These are phyloP conservation scores for Diachasma alloeum DNA, from an alignment of 1,140 invertebrate genomes.

Conservation along the genomic window DNA sequence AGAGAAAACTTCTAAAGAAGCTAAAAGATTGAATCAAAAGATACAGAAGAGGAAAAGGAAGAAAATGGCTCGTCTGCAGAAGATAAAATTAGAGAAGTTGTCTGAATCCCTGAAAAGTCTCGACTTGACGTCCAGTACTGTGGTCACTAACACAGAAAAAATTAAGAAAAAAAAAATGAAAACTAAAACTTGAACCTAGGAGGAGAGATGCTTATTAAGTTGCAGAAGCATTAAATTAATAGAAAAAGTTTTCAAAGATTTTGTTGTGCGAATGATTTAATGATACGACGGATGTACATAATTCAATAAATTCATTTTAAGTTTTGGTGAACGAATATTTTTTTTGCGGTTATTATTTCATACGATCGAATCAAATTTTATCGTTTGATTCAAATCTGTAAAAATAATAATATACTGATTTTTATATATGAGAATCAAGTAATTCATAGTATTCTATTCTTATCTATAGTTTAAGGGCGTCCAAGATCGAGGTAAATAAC, in stretches of 20 bases:
- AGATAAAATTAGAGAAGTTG: slow-evolving; percentile 29
- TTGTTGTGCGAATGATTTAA: too few species aligned
- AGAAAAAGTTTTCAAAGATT: too few species aligned
- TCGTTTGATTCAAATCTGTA: too few species aligned
- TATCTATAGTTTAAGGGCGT: too few species aligned
- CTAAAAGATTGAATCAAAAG: slow-evolving; percentile 31
- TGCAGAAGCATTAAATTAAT: too few species aligned
- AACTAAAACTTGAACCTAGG: neutral
- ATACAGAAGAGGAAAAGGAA: slow-evolving; percentile 40
- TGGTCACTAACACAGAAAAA: slow-evolving; percentile 8
- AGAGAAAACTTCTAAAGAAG: neutral
- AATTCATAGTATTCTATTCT: too few species aligned
- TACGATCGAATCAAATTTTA: too few species aligned
- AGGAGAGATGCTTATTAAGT: too few species aligned
- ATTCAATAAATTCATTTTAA: neutral
- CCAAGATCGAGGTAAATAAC: too few species aligned
- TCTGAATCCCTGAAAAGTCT: slow-evolving; percentile 25
- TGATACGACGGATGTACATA: neutral
- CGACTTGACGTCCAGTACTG: slow-evolving; percentile 22
- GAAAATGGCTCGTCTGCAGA: slow-evolving; percentile 26
- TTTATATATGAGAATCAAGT: too few species aligned
- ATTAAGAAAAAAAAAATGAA: slow-evolving; percentile 6
- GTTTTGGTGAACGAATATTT: neutral
- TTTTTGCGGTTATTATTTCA: too few species aligned
- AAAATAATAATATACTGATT: too few species aligned